Conservation (phyloP, 2,797 vertebrate genomes). For the Cyprinella venusta region DNA sequence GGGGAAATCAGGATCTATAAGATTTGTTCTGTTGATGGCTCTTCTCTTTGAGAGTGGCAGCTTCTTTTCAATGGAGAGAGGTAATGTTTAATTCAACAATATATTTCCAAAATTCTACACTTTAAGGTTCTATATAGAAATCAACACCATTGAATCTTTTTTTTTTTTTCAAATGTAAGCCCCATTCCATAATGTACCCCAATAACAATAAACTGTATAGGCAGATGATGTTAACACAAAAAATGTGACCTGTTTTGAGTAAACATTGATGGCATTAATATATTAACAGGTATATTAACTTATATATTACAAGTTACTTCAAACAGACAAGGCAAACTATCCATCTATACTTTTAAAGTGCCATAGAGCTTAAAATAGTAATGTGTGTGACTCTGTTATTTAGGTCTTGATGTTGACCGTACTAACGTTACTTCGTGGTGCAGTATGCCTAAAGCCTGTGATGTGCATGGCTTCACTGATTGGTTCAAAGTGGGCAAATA, state of each 20-base stretch:
- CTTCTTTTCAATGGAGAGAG: conserved; percentile 19
- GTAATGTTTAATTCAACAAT: neutral
- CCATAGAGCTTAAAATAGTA: no score
- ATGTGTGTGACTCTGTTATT: neutral
- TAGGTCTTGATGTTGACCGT: neutral
- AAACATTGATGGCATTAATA: neutral
- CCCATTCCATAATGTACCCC: neutral
- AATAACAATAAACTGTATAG: neutral
- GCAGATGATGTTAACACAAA: neutral
- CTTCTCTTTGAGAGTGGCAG: conserved; percentile 41
- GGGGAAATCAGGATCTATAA: neutral
- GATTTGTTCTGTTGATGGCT: conserved; percentile 6
- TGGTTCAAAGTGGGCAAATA: neutral
- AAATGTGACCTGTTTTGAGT: neutral
- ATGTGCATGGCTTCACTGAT: neutral
- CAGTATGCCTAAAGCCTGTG: neutral
- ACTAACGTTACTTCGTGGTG: neutral
- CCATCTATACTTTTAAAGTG: neutral
- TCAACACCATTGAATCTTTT: neutral
- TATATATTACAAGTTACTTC: neutral
- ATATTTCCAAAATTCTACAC: neutral
- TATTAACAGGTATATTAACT: neutral
- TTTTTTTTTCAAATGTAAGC: neutral
- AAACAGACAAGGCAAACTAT: no score
- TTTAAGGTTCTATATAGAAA: neutral